A percentile compares a stretch with the other conserved stretches of the same genome.
Conservation (phyloP, 2,113 vertebrate species). For the Telmatochromis bifrenatus region DNA sequence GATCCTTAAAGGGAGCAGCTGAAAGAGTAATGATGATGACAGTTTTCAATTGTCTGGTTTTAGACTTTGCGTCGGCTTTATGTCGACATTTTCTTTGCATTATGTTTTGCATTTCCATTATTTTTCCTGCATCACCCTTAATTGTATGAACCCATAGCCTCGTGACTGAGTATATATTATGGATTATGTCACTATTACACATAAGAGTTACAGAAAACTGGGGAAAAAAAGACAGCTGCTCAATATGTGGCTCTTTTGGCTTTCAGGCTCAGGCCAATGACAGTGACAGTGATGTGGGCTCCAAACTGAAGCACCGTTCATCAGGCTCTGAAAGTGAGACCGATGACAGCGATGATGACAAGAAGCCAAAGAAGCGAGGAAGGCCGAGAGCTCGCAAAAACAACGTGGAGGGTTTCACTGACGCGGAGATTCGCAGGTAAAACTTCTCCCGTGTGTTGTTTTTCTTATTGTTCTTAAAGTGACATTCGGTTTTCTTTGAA, state of each 20-base stretch:
- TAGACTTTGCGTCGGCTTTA: not conserved
- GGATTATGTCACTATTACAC: not conserved
- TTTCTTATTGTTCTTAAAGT: not conserved
- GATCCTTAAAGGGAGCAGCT: not conserved
- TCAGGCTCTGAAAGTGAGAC: conserved; percentile 95
- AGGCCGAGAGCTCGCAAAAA: conserved; percentile 91
- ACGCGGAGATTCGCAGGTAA: conserved; percentile 93
- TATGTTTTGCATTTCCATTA: not conserved
- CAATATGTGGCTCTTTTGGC: not conserved
- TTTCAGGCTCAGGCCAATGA: conserved; percentile 88
- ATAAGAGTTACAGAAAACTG: not conserved
- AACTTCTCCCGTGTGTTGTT: not conserved
- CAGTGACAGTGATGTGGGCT: conserved; percentile 92
- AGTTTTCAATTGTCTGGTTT: not conserved
- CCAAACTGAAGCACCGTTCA: conserved; percentile 87
- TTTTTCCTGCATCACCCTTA: not conserved
- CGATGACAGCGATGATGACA: conserved; percentile 91
- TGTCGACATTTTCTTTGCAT: not conserved
- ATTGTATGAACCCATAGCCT: not conserved
- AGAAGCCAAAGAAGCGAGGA: conserved; percentile 89
- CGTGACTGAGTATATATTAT: not conserved
- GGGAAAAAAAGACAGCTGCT: not conserved
- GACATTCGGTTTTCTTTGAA: not conserved
- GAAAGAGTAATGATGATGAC: not conserved
- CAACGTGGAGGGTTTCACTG: conserved; percentile 94